A percentile compares a stretch with the other conserved stretches of the same genome.
Evolutionary conservation across 2,888 invertebrate species (phyloP).

Genomic region (Watsonalla cultraria): DNA sequence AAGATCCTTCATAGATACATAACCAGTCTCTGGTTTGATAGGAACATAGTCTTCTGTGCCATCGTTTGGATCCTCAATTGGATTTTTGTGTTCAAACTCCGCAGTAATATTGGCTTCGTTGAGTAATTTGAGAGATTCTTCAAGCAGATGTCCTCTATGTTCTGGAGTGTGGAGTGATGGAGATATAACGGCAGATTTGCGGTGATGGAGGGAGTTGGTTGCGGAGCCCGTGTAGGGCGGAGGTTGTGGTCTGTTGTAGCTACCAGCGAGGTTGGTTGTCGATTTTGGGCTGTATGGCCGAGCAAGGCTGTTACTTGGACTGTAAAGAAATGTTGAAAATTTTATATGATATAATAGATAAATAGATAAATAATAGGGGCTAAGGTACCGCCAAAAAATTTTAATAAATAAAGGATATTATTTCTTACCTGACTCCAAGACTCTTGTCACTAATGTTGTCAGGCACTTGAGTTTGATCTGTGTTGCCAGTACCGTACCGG

Average conservation of each 20-base stretch:
- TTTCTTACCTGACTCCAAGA: conserved; percentile 50
- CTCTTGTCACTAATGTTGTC: conserved; percentile 64
- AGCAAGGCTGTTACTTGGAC: conserved; percentile 77
- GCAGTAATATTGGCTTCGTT: conserved; percentile 67
- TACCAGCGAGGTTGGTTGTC: conserved; percentile 55
- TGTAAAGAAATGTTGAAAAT: too few relatives aligned
- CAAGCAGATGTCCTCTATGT: conserved; percentile 54
- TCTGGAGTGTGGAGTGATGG: conserved; percentile 52
- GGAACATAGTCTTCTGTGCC: conserved; percentile 68
- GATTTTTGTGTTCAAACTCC: conserved; percentile 58
- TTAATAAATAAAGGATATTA: background rate
- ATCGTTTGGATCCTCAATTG: conserved; percentile 56
- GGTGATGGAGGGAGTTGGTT: conserved; percentile 57
- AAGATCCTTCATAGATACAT: conserved; percentile 41
- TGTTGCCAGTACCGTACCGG: conserved; percentile 62
- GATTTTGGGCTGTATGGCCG: conserved; percentile 74
- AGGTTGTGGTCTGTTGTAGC: conserved; percentile 70
- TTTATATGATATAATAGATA: too few relatives aligned
- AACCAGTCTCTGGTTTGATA: conserved; percentile 34
- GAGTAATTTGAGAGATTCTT: conserved; percentile 66
- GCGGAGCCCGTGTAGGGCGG: conserved; percentile 65
- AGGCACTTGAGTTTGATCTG: conserved; percentile 59
- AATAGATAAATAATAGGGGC: too few relatives aligned
- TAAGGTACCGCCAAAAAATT: background rate
- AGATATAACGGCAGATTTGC: conserved; percentile 44